A percentile compares a stretch with the other conserved stretches of the same genome.
These are phyloP conservation scores for Aurelia aurita complex sp. Pacific DNA, from an alignment of 30 jellyfish, hydroid and myxozoan genomes.

Conservation along the genomic window DNA sequence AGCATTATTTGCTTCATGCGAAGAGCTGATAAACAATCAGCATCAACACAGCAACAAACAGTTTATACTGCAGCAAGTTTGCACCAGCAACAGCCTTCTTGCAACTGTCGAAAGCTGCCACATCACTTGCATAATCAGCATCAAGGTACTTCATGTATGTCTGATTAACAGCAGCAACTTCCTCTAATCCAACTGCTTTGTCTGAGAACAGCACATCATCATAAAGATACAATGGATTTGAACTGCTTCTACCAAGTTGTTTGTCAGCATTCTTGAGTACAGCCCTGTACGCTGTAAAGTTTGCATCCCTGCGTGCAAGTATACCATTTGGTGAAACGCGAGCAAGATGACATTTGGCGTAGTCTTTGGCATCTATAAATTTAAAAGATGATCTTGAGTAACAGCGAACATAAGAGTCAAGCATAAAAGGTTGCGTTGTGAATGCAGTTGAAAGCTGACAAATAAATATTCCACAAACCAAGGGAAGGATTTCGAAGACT, in stretches of 20 bases:
- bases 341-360: too few relatives aligned
- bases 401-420: too few relatives aligned
- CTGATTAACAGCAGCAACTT: background rate
- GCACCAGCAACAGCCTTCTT: constrained; percentile 7
- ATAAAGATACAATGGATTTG: background rate
- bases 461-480: too few relatives aligned
- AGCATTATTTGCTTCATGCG: too few relatives aligned
- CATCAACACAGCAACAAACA: background rate
- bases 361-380: too few relatives aligned
- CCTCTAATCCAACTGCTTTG: background rate
- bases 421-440: too few relatives aligned
- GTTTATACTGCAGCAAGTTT: background rate
- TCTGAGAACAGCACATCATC: background rate
- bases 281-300: background rate
- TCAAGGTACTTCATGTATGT: background rate
- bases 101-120: background rate
- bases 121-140: background rate
- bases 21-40: background rate
- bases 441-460: too few relatives aligned
- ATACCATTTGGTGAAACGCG: background rate
- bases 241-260: background rate
- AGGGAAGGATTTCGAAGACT: too few relatives aligned
- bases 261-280: constrained; percentile 5
- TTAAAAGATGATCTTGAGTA: too few relatives aligned
- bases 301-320: background rate